Conservation (phyloP, 2,113 vertebrate species). For the Eidolon helvum region DNA sequence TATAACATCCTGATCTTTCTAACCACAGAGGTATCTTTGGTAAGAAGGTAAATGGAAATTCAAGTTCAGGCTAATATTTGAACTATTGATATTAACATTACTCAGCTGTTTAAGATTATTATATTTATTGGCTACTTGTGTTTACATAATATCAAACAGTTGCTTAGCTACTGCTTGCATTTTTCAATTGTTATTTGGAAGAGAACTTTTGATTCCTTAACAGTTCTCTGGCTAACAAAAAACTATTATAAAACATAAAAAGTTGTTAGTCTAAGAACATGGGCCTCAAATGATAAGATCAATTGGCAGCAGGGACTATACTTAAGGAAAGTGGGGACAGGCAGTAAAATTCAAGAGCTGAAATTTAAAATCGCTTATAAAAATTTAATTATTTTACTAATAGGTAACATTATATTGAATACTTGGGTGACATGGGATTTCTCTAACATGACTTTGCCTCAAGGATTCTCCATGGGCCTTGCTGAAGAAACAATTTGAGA, state of each 20-base stretch:
- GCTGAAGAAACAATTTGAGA: neutral
- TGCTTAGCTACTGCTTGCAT: constrained; percentile 10
- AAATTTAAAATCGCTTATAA: constrained; percentile 3
- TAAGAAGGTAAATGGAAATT: neutral
- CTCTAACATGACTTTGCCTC: neutral
- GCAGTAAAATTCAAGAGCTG: neutral
- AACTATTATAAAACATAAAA: neutral
- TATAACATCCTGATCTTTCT: neutral
- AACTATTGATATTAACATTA: neutral
- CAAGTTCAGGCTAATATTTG: neutral
- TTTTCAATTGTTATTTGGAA: constrained; percentile 13
- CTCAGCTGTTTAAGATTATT: neutral
- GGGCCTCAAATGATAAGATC: neutral
- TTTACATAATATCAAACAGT: constrained; percentile 18
- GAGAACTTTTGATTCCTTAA: constrained; percentile 2
- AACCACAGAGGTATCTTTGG: neutral
- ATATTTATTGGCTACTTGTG: neutral
- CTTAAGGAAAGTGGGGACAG: neutral
- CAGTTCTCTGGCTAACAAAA: constrained; percentile 28
- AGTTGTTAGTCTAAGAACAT: constrained; percentile 14
- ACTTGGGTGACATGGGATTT: neutral
- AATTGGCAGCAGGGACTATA: neutral
- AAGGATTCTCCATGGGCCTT: neutral
- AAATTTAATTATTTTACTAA: neutral
- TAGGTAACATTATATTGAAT: neutral